A percentile compares a stretch with the other conserved stretches of the same genome.
Conservation (phyloP, 2,113 vertebrate species). For the Cyphomyrus discorhynchus region DNA sequence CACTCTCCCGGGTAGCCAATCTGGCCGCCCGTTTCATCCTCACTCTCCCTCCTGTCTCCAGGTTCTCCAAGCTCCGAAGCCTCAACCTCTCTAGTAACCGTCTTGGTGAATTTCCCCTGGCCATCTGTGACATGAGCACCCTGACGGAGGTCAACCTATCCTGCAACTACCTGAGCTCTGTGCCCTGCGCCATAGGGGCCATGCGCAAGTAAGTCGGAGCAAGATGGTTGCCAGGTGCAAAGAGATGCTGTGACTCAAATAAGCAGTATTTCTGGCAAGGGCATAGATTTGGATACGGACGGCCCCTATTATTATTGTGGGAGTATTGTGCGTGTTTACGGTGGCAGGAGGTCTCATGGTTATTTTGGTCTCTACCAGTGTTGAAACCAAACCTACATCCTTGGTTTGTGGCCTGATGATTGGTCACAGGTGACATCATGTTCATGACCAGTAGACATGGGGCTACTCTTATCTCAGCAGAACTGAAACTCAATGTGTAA, state of each 20-base stretch:
- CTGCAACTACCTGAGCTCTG: conserved; percentile 75
- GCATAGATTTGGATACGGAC: neutral
- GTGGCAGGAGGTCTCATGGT: neutral
- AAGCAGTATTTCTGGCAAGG: neutral
- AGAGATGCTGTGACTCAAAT: neutral
- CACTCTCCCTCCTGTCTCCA: conserved; percentile 35
- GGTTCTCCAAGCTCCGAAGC: conserved; percentile 90
- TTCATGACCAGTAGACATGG: neutral
- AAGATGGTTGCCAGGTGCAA: neutral
- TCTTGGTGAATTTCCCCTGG: conserved; percentile 78
- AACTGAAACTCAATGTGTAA: neutral
- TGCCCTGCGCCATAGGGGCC: conserved; percentile 71
- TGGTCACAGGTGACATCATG: neutral
- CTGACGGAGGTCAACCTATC: conserved; percentile 91
- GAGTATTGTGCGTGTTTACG: neutral
- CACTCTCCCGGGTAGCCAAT: neutral
- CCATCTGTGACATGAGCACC: conserved; percentile 80
- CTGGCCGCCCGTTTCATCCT: neutral
- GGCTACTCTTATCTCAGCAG: neutral
- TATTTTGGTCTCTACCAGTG: neutral
- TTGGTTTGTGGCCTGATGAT: neutral
- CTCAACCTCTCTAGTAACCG: conserved; percentile 97
- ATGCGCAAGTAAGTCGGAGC: conserved; percentile 79
- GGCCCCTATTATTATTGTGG: neutral
- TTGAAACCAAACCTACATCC: neutral